Percentiles rank a stretch among this genome's conserved stretches.
These are phyloP conservation scores for Tokudaia tokunoshimensis DNA, from an alignment of 2,797 vertebrate species.

Conservation along the genomic window DNA sequence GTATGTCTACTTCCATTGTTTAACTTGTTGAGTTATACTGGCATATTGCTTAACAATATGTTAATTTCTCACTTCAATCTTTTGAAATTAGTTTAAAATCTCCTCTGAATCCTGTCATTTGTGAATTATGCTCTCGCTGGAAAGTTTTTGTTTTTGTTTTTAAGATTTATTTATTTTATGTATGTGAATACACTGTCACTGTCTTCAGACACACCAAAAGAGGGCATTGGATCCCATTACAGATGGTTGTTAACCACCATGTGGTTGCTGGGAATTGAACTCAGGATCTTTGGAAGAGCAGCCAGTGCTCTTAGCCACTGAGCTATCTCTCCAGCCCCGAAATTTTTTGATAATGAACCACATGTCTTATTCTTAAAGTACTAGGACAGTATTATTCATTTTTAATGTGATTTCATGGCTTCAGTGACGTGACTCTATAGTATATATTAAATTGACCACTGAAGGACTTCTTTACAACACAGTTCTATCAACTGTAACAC, in stretches of 20 bases:
- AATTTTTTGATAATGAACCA: slow-evolving; percentile 32
- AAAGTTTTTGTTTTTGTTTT: too few species aligned
- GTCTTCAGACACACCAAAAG: too few species aligned
- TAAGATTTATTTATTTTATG: too few species aligned
- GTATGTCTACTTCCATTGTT: background rate
- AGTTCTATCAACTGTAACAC: background rate
- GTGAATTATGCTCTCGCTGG: background rate
- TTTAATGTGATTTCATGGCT: slow-evolving; percentile 18
- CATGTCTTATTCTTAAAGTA: background rate
- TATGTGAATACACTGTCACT: too few species aligned
- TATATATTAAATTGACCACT: slow-evolving; percentile 39
- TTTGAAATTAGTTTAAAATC: slow-evolving; percentile 33
- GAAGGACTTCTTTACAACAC: slow-evolving; percentile 12
- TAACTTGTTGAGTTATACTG: slow-evolving; percentile 12
- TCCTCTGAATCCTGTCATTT: slow-evolving; percentile 8
- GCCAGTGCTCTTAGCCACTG: too few species aligned
- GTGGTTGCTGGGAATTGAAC: too few species aligned
- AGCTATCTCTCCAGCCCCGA: background rate
- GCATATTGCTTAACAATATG: background rate
- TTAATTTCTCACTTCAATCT: slow-evolving; percentile 1
- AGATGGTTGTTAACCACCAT: too few species aligned
- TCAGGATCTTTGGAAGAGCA: too few species aligned
- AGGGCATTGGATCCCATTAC: too few species aligned
- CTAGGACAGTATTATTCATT: background rate
- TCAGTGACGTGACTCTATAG: background rate